Evolutionary conservation across 1,140 invertebrate genomes (phyloP), one percentile per base, ranked within the genome.

Genomic region (Pentalonia nigronervosa): DNA sequence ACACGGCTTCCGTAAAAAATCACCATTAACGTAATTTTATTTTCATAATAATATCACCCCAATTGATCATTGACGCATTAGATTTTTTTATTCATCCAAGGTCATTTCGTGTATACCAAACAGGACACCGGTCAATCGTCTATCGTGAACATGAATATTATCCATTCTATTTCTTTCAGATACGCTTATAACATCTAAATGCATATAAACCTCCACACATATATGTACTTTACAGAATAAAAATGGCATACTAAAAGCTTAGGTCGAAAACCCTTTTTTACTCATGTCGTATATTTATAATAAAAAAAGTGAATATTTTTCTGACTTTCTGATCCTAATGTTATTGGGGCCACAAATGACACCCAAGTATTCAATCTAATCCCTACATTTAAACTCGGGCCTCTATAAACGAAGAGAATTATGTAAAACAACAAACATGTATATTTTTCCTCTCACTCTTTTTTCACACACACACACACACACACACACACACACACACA

Each of bases 271-370:
- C 60, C 60, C 60, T 30, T 30, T 14, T 67, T 76, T 17, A 30
- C 14, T 76, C 1, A n/a, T n/a, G n/a, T 76, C 14, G 14, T 17
- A 76, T n/a, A 76, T 76, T 76, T 76, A 76, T n/a, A 76, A n/a
- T 76, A 76, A 76, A 76, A 67, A n/a, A 76, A 76, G 60, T n/a
- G 60, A n/a, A 76, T 76, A 76, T 76, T 76, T 76, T n/a, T n/a
- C 60, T 17, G 60, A 76, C 60, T 76, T n/a, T n/a, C n/a, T n/a
- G 30, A 76, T 30, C 60, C 21, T n/a, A 14, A 17, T n/a, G 14
- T 14, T 11, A 4, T 76, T 6, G 60, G n/a, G 14, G 30, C n/a
- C n/a, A 20, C 60, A 76, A 76, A 76, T 76, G 60, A n/a, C 60
- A 76, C 60, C n/a, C 30, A 11, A n/a, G 60, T 17, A n/a, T 76